phyloP scores from a whole-genome alignment of 2,113 vertebrate species.

The Proteles cristata region DNA sequence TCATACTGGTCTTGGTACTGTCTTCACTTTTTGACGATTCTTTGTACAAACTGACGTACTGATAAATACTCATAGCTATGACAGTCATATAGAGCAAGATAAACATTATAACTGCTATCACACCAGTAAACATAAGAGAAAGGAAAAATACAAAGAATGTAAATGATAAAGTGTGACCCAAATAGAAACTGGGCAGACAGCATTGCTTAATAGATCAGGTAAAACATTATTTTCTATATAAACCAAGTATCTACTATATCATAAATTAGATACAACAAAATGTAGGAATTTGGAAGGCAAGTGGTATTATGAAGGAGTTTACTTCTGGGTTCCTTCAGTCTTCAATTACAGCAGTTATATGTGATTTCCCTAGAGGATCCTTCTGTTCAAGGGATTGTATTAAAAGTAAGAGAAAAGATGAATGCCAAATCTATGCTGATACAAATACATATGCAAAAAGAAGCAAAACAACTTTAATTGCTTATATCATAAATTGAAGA shows the following conservation, averaged over 20 bases:
- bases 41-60: constrained; percentile 86
- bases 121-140: constrained; percentile 79
- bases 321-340: not conserved
- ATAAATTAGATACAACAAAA: not conserved
- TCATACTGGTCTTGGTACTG: constrained; percentile 85
- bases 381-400: not conserved
- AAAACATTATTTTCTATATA: not conserved
- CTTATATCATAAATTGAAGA: not conserved
- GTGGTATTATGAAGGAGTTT: not conserved
- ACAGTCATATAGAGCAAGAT: constrained; percentile 86
- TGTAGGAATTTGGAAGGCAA: not conserved
- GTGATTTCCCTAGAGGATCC: not conserved
- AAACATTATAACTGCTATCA: constrained; percentile 90
- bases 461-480: not conserved
- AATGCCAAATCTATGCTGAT: not conserved
- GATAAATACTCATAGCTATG: constrained; percentile 86
- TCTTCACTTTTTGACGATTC: constrained; percentile 87
- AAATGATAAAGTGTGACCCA: not conserved
- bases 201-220: not conserved
- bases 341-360: not conserved
- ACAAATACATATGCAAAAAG: not conserved
- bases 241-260: not conserved
- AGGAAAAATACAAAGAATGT: constrained; percentile 1
- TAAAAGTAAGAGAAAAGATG: not conserved
- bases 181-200: not conserved